These are phyloP conservation scores for Tapirus indicus DNA, from an alignment of 2,797 vertebrate species.

Conservation along the genomic window DNA sequence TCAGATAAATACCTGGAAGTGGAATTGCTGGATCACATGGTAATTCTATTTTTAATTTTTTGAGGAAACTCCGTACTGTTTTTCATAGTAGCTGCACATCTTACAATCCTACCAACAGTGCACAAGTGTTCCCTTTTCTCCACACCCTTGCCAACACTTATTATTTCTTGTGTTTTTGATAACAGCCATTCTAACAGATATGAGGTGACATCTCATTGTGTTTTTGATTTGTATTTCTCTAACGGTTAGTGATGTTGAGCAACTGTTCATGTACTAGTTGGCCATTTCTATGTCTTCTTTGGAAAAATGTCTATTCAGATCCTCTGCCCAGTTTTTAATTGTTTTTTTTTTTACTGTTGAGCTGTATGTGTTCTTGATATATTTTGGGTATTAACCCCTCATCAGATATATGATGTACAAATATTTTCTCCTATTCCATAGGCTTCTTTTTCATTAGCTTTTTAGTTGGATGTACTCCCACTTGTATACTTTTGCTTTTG, in stretches of 20 bases:
- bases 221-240: background rate
- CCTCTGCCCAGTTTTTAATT: too few relatives aligned
- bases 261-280: too few relatives aligned
- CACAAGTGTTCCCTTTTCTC: background rate
- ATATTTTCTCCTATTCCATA: background rate
- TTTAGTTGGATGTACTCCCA: too few relatives aligned
- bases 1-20: too few relatives aligned
- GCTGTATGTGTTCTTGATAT: background rate
- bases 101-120: background rate
- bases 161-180: background rate
- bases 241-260: background rate
- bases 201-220: background rate
- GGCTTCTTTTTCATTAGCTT: background rate
- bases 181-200: background rate
- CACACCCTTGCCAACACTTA: background rate
- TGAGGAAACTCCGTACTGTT: background rate
- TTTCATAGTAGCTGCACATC: background rate
- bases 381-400: background rate
- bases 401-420: background rate
- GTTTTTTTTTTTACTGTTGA: too few relatives aligned
- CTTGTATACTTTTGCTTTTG: too few relatives aligned
- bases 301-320: too few relatives aligned
- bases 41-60: too few relatives aligned
- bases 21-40: too few relatives aligned
- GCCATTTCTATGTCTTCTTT: too few relatives aligned